Percentiles rank a stretch among this genome's conserved stretches.
Conservation (phyloP, 1,140 invertebrate genomes). For the Neodiprion virginianus region DNA sequence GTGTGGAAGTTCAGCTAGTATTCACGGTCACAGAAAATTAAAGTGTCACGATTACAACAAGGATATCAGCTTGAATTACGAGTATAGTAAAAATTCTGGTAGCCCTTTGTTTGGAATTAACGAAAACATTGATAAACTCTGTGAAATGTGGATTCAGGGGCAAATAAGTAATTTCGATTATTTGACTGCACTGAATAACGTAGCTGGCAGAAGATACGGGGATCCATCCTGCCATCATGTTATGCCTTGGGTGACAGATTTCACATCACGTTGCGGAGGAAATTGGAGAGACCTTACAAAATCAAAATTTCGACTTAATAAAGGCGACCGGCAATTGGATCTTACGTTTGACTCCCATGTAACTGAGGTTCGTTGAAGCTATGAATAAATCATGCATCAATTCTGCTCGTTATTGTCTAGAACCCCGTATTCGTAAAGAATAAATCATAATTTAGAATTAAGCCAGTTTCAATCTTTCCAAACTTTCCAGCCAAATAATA, state of each 20-base stretch:
- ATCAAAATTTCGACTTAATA: constrained; percentile 95
- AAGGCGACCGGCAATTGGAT: constrained; percentile 95
- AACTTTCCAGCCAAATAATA: too few species aligned
- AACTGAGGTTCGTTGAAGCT: constrained; percentile 57
- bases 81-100: constrained; percentile 39
- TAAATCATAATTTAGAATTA: too few species aligned
- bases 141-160: constrained; percentile 84
- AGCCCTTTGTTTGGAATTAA: constrained; percentile 51
- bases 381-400: constrained; percentile 9
- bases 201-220: constrained; percentile 78
- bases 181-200: constrained; percentile 85
- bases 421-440: too few species aligned
- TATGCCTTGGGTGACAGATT: constrained; percentile 97
- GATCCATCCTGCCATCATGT: constrained; percentile 95
- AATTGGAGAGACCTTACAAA: constrained; percentile 92
- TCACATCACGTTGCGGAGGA: constrained; percentile 77
- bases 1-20: constrained; percentile 19
- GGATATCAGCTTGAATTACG: constrained; percentile 42
- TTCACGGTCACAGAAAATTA: neutral
- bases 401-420: constrained; percentile 11
- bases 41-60: constrained; percentile 10
- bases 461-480: too few species aligned
- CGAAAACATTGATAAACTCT: constrained; percentile 67
- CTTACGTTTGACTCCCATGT: constrained; percentile 78
- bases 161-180: constrained; percentile 92